Conservation (phyloP, 2,113 vertebrate genomes). For the Cnemophilus loriae region DNA sequence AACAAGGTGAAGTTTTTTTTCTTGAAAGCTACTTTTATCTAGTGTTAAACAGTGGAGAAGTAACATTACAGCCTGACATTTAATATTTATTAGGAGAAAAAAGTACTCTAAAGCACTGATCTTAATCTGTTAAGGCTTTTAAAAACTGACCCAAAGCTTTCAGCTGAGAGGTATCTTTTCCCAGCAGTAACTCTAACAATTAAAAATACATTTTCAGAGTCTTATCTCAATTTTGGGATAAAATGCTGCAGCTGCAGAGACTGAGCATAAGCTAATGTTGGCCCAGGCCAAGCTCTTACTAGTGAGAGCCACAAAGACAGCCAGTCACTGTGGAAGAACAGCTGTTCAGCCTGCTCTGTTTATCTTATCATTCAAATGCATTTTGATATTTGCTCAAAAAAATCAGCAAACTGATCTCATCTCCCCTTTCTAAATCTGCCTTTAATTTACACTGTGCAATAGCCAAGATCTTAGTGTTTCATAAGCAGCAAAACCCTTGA, state of each 20-base stretch:
- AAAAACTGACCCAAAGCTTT: not conserved
- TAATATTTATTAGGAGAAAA: not conserved
- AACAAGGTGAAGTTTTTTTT: not conserved
- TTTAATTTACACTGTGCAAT: conserved; percentile 36
- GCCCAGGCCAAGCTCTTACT: conserved; percentile 15
- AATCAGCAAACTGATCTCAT: conserved; percentile 57
- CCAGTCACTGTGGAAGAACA: conserved; percentile 7
- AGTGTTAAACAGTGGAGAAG: not conserved
- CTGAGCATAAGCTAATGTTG: conserved; percentile 6
- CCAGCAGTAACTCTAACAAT: not conserved
- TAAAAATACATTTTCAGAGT: conserved; percentile 27
- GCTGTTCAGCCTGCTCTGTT: conserved; percentile 52
- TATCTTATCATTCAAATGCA: conserved; percentile 58
- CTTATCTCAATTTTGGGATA: conserved; percentile 29
- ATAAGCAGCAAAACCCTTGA: conserved; percentile 26
- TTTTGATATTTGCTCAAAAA: conserved; percentile 55
- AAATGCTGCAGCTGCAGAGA: conserved; percentile 35
- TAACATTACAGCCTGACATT: not conserved
- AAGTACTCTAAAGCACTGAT: not conserved
- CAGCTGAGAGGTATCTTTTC: not conserved
- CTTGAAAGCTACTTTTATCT: conserved; percentile 1
- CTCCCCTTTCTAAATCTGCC: conserved; percentile 48
- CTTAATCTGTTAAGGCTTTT: not conserved
- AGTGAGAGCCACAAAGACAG: not conserved
- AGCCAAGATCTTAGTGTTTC: conserved; percentile 45